These are phyloP conservation scores for Coccyzus lansbergi DNA, from an alignment of 2,797 vertebrate species.

Conservation along the genomic window DNA sequence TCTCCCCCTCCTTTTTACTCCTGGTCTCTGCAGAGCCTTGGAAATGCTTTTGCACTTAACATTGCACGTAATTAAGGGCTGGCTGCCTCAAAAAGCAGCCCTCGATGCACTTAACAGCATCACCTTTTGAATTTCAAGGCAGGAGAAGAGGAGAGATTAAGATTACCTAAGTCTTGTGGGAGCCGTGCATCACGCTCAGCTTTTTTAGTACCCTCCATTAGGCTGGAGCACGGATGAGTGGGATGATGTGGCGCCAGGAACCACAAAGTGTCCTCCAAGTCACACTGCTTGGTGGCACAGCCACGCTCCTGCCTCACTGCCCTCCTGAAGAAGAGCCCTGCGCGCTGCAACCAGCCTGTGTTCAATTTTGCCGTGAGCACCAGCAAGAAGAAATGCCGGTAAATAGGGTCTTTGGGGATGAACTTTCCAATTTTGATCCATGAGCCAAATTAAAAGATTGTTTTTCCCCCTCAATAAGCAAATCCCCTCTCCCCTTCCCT, in stretches of 20 bases:
- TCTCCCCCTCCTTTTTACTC: not conserved
- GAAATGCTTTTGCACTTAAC: not conserved
- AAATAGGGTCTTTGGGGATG: not conserved
- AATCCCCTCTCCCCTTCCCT: constrained; percentile 11
- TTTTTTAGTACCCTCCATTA: not conserved
- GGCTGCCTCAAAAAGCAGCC: not conserved
- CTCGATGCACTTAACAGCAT: not conserved
- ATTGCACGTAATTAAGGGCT: not conserved
- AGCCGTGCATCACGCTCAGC: not conserved
- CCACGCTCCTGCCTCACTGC: accelerated
- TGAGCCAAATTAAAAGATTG: constrained; percentile 9
- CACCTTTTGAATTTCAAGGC: not conserved
- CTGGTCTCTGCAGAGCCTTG: not conserved
- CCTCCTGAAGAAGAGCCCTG: not conserved
- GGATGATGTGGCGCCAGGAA: not conserved
- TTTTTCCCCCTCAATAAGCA: constrained; percentile 15
- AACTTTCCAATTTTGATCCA: not conserved
- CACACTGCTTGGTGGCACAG: accelerated
- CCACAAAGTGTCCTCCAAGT: not conserved
- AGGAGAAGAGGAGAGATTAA: not conserved
- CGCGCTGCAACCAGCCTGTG: not conserved
- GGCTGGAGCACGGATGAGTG: not conserved
- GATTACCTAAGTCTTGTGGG: not conserved
- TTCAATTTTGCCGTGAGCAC: not conserved
- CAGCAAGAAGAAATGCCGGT: accelerated